Base-by-base conservation (phyloP, 1,140 invertebrate genomes). In the Saccostrea echinata region DNA sequence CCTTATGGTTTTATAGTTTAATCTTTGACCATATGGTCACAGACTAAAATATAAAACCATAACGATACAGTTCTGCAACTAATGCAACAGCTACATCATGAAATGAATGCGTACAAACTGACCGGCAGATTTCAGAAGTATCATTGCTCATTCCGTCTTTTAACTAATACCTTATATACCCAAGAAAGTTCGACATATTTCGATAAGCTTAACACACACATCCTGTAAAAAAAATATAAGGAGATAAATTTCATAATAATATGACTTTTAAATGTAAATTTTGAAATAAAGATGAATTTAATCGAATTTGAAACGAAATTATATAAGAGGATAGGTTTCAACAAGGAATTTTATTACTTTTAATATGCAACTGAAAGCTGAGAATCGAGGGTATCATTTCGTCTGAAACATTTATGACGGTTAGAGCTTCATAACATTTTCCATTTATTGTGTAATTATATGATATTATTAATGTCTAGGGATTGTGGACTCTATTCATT, bases 211-310 rank as follows among this genome's bases (percentile, higher is more conserved):
- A 16, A 57, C 16, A 57, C 1, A 13, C 11, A 30, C 21, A 68
- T 12, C n/a, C 21, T 24, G 1, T 27, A 11, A 27, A 68, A 27
- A 68, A 12, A 12, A 71, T 11, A 27, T 11, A 71, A 71, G 68
- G 30, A 33, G 68, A 71, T 71, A 13, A 24, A 71, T 71, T 71
- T 71, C 68, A 33, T 71, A 13, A 71, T 71, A 24, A 71, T 71
- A 71, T 27, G 27, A 71, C 27, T 71, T 71, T 71, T 30, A 71
- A 71, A 71, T 71, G 68, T 71, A 71, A 71, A 71, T 71, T 71
- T 71, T 33, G 30, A 71, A 27, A 71, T 71, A 13, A 30, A 71
- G 68, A 71, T 71, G 68, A 30, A 71, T 13, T 4, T 3, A 71
- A 27, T 71, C 11, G 30, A 71, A 71, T 30, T 12, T 71, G 68